Base-by-base conservation (phyloP, 2,797 vertebrate species). In the Pterois miles region DNA sequence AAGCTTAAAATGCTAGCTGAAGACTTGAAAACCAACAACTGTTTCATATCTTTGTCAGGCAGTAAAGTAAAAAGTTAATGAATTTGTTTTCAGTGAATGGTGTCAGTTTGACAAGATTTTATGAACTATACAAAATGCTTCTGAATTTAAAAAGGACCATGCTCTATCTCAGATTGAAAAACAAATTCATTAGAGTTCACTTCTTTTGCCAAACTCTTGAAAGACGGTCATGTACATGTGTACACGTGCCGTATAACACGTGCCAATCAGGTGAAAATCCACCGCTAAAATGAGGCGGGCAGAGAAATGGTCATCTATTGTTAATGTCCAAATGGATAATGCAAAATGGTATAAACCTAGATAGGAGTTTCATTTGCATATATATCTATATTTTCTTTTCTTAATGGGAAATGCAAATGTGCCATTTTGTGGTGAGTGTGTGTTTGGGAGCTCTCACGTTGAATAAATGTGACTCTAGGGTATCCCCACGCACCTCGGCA, bases 391-490 rank as follows among this genome's bases (percentile, higher is more conserved):
- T 95, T 94, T 95, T 94, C 79, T 94, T 95, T 94, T 93, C 90
- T 92, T 95, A 95, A 96, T 96, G 93, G 93, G 93, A 96, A 95
- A 96, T 96, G 95, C 94, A 95, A 96, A 96, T 96, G 95, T 93
- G 83, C 92, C 93, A 94, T 95, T 95, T 96, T 94, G 92, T 91
- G 86, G 91, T 72, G 92, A 91, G 91, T 92, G 93, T 94, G 92
- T 93, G 91, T 93, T 94, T 93, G 91, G 89, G 91, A 95, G 89
- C 89, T 89, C 87, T 90, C 81, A 75, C 64, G 88, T 87, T 95
- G 94, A 94, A 96, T 96, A 92, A 95, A 96, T 96, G 95, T 95
- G 94, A 94, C 95, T 96, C 94, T 91, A 90, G 96, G 95, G 94
- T 95, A 95, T 96, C 94, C 95, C 94, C 86, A 86, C 91, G 94